These are phyloP conservation scores for Shargacucullia verbasci DNA, from an alignment of 2,888 invertebrate species.

Conservation along the genomic window DNA sequence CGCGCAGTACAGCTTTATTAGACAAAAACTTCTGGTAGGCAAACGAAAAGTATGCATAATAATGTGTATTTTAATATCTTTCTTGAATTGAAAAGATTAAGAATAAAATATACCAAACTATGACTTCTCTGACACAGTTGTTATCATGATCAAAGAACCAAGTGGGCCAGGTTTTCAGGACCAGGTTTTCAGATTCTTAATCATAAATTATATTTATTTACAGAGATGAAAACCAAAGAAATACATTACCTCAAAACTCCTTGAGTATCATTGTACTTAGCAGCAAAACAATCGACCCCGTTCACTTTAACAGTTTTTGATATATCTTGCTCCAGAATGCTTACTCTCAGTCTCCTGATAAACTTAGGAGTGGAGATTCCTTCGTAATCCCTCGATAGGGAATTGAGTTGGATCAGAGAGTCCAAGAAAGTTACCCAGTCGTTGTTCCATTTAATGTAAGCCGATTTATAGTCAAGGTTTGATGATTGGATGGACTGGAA, in stretches of 20 bases:
- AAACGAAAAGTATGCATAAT: no score
- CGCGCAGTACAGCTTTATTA: no score
- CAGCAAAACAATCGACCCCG: constrained; percentile 40
- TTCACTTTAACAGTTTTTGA: constrained; percentile 24
- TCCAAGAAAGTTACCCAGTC: constrained; percentile 67
- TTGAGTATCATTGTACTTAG: constrained; percentile 29
- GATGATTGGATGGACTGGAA: constrained; percentile 59
- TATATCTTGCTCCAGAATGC: constrained; percentile 46
- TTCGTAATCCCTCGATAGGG: constrained; percentile 49
- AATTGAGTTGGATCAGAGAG: constrained; percentile 61
- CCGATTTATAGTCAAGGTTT: constrained; percentile 46
- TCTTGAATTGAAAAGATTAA: no score
- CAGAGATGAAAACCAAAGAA: no score
- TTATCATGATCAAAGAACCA: no score
- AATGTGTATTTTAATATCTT: no score
- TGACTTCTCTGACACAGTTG: no score
- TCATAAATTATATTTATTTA: no score
- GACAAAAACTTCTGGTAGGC: no score
- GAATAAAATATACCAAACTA: no score
- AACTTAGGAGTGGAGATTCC: constrained; percentile 60
- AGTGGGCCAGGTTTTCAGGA: no score
- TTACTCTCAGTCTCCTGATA: constrained; percentile 58
- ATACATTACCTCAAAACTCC: constrained; percentile 52
- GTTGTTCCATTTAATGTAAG: constrained; percentile 53
- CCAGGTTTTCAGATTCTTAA: no score